Base-by-base conservation (phyloP, 53 echinoderm and acorn worm genomes). In the Luidia sarsii region DNA sequence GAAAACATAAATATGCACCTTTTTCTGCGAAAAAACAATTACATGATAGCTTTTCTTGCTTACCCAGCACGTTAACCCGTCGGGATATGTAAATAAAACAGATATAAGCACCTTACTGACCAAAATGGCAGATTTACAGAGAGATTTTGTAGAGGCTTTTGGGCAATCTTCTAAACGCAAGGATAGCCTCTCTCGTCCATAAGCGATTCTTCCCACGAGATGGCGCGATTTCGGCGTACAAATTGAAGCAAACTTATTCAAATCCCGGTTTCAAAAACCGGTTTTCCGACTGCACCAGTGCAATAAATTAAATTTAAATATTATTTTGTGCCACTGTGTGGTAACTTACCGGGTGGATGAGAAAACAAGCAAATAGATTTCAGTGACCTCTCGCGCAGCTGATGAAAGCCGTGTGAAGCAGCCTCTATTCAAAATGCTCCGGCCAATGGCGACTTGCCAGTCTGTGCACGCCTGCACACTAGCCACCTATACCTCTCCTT, bases 401-500 rank as follows among this genome's bases (percentile, higher is more conserved):
- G 83, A 83, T 77, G 77, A 77, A 77, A 77, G 45, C 59, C 77
- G 77, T 77, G 77, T 32, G 71, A 83, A 70, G 71, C 71, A 82
- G 82, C 52, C 82, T 41, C 41, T 82, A 83, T 83, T 83, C 83
- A 83, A 83, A 77, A 83, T 59, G 83, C 70, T 83, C 71, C 71
- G 83, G 83, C 83, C 83, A 83, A 83, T 83, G 63, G 83, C 71
- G 83, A 83, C 48, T 82, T 55, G 83, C 83, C 83, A 70, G 67
- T 82, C 71, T 71, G 71, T 60, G 71, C 83, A 71, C 83, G 83
- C 83, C 71, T 71, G 71, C 83, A 71, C 83, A 71, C 83, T 50
- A 71, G 41, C 67, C 41, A 67, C 67, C 41, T 67, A 83, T 71
- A 63, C 70, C 48, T 83, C 83, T 71, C 71, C 83, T 62, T 62